Conservation (phyloP, 92 coral and sea anemone species). For the Palythoa grandis region DNA sequence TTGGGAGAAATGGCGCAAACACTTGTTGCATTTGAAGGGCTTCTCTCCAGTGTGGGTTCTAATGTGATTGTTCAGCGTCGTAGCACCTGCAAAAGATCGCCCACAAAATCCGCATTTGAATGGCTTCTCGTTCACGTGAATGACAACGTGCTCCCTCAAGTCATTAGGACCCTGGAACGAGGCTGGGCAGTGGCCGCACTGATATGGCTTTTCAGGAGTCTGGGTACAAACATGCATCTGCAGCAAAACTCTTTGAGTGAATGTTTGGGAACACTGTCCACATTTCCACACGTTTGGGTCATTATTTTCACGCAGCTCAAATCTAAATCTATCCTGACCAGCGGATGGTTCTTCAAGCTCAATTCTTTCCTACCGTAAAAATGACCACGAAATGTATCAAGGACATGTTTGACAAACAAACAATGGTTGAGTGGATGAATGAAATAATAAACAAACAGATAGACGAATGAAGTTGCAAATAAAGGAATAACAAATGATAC, state of each 20-base stretch:
- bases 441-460: too few relatives aligned
- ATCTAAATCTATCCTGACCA: slow-evolving; percentile 32
- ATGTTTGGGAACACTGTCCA: slow-evolving; percentile 93
- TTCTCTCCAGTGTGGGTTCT: slow-evolving; percentile 98
- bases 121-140: slow-evolving; percentile 97
- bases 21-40: slow-evolving; percentile 92
- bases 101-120: slow-evolving; percentile 98
- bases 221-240: slow-evolving; percentile 98
- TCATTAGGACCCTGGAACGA: slow-evolving; percentile 89
- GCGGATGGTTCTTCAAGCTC: slow-evolving; percentile 50
- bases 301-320: slow-evolving; percentile 62
- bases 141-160: slow-evolving; percentile 93
- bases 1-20: slow-evolving; percentile 84
- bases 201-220: slow-evolving; percentile 91
- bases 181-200: slow-evolving; percentile 98
- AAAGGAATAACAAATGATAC: too few relatives aligned
- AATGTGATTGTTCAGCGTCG: slow-evolving; percentile 95
- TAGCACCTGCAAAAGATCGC: slow-evolving; percentile 98
- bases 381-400: not conserved
- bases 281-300: slow-evolving; percentile 93
- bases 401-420: too few relatives aligned
- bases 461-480: too few relatives aligned
- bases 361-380: slow-evolving; percentile 45
- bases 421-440: too few relatives aligned
- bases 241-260: slow-evolving; percentile 89